Evolutionary conservation across 2,113 vertebrate genomes (phyloP).

Genomic region (Cephalophus harveyi): DNA sequence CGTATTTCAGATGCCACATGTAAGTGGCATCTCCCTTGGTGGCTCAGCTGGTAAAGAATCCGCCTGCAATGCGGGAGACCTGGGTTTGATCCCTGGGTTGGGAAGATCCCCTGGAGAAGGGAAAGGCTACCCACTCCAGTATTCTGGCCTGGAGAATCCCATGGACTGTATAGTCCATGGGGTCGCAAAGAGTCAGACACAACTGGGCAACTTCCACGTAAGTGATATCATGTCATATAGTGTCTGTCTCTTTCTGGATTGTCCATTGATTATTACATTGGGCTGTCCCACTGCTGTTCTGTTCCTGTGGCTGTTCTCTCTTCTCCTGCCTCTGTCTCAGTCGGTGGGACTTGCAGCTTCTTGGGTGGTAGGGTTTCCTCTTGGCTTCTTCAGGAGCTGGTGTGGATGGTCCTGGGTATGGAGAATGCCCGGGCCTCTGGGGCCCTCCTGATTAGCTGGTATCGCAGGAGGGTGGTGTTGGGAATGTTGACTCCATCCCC

Average conservation of each 20-base stretch:
- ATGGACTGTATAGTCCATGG: neutral
- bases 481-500: neutral
- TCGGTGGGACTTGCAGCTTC: neutral
- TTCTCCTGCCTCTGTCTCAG: neutral
- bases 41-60: neutral
- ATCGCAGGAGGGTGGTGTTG: neutral
- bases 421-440: neutral
- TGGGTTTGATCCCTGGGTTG: neutral
- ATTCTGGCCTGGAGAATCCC: neutral
- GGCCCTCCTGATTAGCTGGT: neutral
- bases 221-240: neutral
- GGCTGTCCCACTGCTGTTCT: neutral
- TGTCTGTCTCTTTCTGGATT: neutral
- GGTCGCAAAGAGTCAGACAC: neutral
- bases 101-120: neutral
- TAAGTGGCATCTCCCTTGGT: neutral
- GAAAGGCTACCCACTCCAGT: neutral
- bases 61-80: neutral
- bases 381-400: neutral
- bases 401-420: too few relatives aligned
- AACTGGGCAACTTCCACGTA: neutral
- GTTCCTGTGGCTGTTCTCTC: neutral
- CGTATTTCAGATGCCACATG: neutral
- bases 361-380: neutral
- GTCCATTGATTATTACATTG: neutral